Evolutionary conservation across 1,140 invertebrate species (phyloP), one percentile per base, ranked within the genome.

Genomic region (Bombus superbus): DNA sequence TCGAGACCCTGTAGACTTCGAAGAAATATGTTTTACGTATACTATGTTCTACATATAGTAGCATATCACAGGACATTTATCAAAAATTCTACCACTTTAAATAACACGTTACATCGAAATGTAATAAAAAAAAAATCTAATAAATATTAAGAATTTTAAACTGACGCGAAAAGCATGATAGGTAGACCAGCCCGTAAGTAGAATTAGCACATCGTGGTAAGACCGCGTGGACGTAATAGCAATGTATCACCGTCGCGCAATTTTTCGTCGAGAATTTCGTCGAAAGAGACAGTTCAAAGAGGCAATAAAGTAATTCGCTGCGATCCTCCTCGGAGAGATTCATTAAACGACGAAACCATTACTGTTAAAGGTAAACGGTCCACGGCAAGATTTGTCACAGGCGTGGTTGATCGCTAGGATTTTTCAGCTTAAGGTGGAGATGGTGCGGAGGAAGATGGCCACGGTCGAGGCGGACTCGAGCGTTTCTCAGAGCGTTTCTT

Each of bases 371-470:
- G 74, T 44, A 77, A 69, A 40, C 62, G 32, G 40, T 32, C 71
- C n/a, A 15, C 42, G 13, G 42, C 2, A 9, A 44, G 42, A 73
- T 47, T 73, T 32, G 71, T 73, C 71, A n/a, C 22, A 75, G 57
- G 73, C 42, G 18, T 75, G 57, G 74, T 74, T 86, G 66, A 81
- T n/a, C 38, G 59, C 66, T 38, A 42, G 53, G 53, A 86, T 89
- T 47, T 72, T 76, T 76, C 77, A 53, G 42, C 47, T 74, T 86
- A 62, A 76, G 57, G 47, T 68, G 76, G 28, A 59, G 72, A 59
- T n/a, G 22, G 32, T 53, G 32, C 75, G 75, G 81, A 89, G 64
- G 81, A 83, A 89, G 86, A 90, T 88, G 64, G 64, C 77, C 62
- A 53, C 77, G 69, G 68, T 71, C 32, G 62, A 83, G 40, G 59